Evolutionary conservation across 2,113 vertebrate species (phyloP).

Genomic region (Labeo rohita): DNA sequence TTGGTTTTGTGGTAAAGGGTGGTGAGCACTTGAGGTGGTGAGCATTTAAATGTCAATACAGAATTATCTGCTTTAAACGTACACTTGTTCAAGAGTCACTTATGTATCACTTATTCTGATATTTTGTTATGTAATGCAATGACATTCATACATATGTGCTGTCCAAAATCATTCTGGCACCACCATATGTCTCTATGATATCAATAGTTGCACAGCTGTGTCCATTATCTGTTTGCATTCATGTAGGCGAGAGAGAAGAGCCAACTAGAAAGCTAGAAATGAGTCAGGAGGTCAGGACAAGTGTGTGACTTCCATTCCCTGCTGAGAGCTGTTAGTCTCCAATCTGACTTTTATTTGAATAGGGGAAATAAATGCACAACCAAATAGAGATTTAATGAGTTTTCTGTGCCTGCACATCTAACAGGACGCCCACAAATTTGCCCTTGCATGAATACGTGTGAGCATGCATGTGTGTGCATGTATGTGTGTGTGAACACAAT

Average conservation of each 20-base stretch:
- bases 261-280: background rate
- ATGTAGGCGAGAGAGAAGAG: constrained; percentile 1
- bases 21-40: too few species aligned
- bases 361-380: background rate
- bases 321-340: background rate
- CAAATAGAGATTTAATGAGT: constrained; percentile 22
- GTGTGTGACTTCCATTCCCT: background rate
- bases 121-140: background rate
- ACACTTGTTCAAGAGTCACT: too few species aligned
- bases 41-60: too few species aligned
- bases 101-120: background rate
- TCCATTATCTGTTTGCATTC: background rate
- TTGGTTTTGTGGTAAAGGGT: too few species aligned
- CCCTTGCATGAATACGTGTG: background rate
- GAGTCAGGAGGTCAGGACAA: background rate
- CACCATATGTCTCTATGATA: background rate
- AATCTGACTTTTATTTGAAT: background rate
- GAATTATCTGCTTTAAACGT: too few species aligned
- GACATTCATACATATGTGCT: background rate
- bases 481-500: background rate
- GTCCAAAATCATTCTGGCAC: background rate
- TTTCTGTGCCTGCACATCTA: constrained; percentile 10
- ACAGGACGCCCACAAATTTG: background rate
- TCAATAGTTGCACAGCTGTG: constrained; percentile 16
- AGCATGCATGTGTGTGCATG: background rate